These are phyloP conservation scores for Lophura swinhoii DNA, from an alignment of 2,797 vertebrate species.

Conservation along the genomic window DNA sequence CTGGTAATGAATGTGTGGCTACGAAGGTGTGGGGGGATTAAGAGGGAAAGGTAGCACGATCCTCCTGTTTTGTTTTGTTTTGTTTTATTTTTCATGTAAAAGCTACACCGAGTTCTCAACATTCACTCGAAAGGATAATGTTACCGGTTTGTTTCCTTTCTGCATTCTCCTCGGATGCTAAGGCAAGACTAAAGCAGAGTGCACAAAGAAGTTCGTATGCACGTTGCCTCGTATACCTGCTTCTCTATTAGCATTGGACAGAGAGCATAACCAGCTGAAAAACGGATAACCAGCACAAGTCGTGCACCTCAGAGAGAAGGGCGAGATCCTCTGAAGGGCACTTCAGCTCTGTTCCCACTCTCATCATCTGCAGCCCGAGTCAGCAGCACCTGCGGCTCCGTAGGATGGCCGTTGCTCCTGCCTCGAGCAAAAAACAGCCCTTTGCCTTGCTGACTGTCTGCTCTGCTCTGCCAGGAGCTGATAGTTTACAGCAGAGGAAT, in stretches of 20 bases:
- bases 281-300: rapidly evolving
- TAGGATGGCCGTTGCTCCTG: not conserved
- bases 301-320: not conserved
- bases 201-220: rapidly evolving
- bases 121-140: rapidly evolving
- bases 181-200: not conserved
- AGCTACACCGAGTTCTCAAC: not conserved
- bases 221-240: rapidly evolving
- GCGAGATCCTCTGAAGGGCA: not conserved
- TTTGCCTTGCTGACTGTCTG: not conserved
- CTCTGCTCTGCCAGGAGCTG: not conserved
- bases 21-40: not conserved
- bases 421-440: not conserved
- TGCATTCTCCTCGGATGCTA: not conserved
- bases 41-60: not conserved
- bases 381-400: not conserved
- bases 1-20: not conserved
- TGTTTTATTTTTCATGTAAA: not conserved
- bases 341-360: not conserved
- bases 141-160: not conserved
- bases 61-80: rapidly evolving
- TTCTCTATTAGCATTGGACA: not conserved
- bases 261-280: not conserved
- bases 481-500: not conserved
- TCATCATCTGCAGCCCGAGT: not conserved